Percentiles rank a stretch among this genome's conserved stretches.
phyloP scores from a whole-genome alignment of 2,888 invertebrate species.

The Torymus texanus region DNA sequence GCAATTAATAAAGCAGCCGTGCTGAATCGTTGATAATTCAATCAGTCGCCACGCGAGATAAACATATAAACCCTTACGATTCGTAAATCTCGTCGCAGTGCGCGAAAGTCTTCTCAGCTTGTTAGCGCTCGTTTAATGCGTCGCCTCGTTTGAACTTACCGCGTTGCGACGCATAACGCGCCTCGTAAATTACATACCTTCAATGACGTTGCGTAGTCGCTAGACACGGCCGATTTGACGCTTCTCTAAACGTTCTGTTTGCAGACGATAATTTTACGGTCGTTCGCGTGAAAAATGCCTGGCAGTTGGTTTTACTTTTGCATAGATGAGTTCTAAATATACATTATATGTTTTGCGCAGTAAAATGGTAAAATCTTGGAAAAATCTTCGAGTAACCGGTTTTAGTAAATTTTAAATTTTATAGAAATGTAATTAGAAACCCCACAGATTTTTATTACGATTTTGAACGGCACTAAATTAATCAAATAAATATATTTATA shows the following conservation, averaged over 20 bases:
- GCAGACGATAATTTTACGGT: neutral
- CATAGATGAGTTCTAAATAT: too few relatives aligned
- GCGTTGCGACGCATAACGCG: slow-evolving; percentile 62
- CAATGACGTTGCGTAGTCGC: neutral
- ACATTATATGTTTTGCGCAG: neutral
- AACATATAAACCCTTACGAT: slow-evolving; percentile 14
- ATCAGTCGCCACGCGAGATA: slow-evolving; percentile 27
- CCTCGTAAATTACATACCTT: slow-evolving; percentile 65
- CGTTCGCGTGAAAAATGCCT: neutral
- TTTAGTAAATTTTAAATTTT: slow-evolving; percentile 26
- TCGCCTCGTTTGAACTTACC: slow-evolving; percentile 60
- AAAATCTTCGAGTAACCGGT: neutral
- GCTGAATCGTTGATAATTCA: slow-evolving; percentile 37
- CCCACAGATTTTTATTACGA: slow-evolving; percentile 3
- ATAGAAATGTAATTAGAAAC: slow-evolving; percentile 19
- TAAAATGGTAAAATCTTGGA: slow-evolving; percentile 32
- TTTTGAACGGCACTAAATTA: too few relatives aligned
- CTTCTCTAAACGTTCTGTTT: neutral
- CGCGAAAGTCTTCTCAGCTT: slow-evolving; percentile 40
- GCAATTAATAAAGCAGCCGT: slow-evolving; percentile 38
- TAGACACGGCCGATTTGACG: neutral
- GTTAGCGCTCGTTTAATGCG: slow-evolving; percentile 37
- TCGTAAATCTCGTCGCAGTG: slow-evolving; percentile 12
- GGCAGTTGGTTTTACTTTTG: too few relatives aligned
- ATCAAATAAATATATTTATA: too few relatives aligned